A percentile compares a stretch with the other conserved stretches of the same genome.
Conservation (phyloP, 2,113 vertebrate species). For the Brienomyrus longianalis region DNA sequence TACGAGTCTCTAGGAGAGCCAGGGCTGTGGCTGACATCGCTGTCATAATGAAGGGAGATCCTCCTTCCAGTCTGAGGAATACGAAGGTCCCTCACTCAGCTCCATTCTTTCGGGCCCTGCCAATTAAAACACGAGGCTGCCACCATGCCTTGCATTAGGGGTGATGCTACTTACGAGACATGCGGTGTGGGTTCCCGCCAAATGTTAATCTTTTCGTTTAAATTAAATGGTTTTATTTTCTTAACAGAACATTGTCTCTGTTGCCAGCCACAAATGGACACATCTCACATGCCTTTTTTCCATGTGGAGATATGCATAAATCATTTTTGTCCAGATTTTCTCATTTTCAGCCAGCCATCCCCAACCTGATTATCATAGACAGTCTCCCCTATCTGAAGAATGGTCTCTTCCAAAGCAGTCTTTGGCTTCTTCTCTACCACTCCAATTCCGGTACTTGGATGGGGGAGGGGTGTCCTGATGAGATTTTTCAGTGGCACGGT, state of each 20-base stretch:
- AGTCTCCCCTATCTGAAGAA: neutral
- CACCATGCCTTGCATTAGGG: neutral
- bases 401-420: neutral
- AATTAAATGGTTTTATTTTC: neutral
- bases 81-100: neutral
- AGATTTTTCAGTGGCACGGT: neutral
- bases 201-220: neutral
- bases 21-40: neutral
- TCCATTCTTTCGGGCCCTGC: neutral
- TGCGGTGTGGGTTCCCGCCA: neutral
- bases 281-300: neutral
- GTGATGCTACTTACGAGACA: neutral
- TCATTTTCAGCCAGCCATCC: neutral
- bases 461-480: neutral
- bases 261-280: neutral
- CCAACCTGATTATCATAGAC: neutral
- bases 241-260: neutral
- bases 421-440: neutral
- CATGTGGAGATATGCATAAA: neutral
- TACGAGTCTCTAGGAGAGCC: neutral
- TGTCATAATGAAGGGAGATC: neutral
- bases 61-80: neutral
- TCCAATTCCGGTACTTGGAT: neutral
- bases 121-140: neutral
- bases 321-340: neutral